A percentile compares a stretch with the other conserved stretches of the same genome.
Evolutionary conservation across 1,140 invertebrate genomes (phyloP).

Genomic region (Tyrophagus putrescentiae): DNA sequence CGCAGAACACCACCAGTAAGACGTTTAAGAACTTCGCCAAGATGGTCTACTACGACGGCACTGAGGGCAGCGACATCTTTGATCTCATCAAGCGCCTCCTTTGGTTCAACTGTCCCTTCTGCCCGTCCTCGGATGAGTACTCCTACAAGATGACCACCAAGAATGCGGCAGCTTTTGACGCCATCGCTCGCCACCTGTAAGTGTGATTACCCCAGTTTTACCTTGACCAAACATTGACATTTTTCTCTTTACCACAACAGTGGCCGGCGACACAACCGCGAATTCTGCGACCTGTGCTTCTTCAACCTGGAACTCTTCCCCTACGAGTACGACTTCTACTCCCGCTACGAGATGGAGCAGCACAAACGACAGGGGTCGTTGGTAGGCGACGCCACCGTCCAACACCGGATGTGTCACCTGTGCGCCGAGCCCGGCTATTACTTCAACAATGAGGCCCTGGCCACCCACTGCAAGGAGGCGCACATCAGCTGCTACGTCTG

Average conservation of each 20-base stretch:
- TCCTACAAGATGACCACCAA: neutral
- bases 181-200: neutral
- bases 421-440: neutral
- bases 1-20: neutral
- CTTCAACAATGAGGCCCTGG: neutral
- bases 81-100: neutral
- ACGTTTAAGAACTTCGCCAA: neutral
- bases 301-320: conserved; percentile 7
- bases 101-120: conserved; percentile 3
- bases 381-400: neutral
- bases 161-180: neutral
- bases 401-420: neutral
- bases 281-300: conserved; percentile 2
- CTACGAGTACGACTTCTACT: neutral
- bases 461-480: conserved; percentile 1
- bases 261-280: neutral
- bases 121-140: neutral
- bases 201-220: too few species aligned
- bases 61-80: neutral
- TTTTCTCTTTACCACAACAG: neutral
- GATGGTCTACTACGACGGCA: neutral
- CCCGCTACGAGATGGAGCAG: conserved; percentile 1
- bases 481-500: conserved; percentile 1
- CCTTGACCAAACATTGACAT: neutral
- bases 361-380: neutral